Base-by-base conservation (phyloP, 2,888 invertebrate genomes). In the Melikaiella ostensackeni region DNA sequence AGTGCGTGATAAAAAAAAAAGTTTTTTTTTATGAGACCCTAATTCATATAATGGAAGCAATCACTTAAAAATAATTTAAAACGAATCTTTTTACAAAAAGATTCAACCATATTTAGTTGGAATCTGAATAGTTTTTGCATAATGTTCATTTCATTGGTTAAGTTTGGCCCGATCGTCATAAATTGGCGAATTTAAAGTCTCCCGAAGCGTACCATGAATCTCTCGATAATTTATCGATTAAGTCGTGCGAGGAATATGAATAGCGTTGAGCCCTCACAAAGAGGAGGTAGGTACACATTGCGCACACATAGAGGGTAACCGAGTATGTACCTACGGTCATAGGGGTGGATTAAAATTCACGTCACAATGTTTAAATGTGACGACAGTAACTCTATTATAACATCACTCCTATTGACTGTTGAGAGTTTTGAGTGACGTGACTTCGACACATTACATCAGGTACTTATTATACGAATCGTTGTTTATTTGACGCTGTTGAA, bases 171-270 rank as follows among this genome's bases (percentile, higher is more conserved):
- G n/a, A 50, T 50, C n/a, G 19, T 30, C 46, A 30, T 50, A 70
- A 70, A 50, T 50, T 70, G 70, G 46, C 30, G 70, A 70, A 70
- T 70, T 70, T 70, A 50, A 70, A 70, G 70, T 70, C 46, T n/a
- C 30, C 33, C 35, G 74, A 75, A 80, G 80, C 59, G 57, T 80
- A 79, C 78, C 80, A 80, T 79, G 80, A 81, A 85, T 85, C 83
- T 80, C 83, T 79, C 84, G 83, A 85, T 85, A 85, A 85, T 85
- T 85, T 80, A 85, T 85, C 84, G 85, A 85, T 85, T 84, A 85
- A 83, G 79, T 77, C 73, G 76, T 70, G 80, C 79, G 33, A 75
- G 80, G 85, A 85, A 85, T 85, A 84, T 82, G 79, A 83, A 85
- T 82, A 61, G 76, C 73, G 24, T 61, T 75, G 75, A 77, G 38